Evolutionary conservation across 2,888 invertebrate species (phyloP).

Genomic region (Yponomeuta malinellus): DNA sequence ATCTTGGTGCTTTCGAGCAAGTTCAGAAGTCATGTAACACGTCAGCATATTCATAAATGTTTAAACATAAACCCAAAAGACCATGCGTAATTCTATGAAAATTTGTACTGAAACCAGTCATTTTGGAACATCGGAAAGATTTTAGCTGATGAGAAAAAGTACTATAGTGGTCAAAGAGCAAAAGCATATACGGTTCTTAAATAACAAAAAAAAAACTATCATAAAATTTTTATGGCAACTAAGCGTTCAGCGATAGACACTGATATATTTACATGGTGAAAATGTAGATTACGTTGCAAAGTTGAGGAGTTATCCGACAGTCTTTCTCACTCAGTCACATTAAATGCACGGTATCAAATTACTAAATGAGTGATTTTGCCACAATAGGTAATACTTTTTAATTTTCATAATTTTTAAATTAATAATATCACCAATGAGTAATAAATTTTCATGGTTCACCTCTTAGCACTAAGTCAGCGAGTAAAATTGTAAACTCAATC

Average conservation of each 20-base stretch:
- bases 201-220: constrained; percentile 47
- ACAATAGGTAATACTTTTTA: constrained; percentile 59
- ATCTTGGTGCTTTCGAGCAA: not conserved
- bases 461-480: constrained; percentile 38
- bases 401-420: constrained; percentile 34
- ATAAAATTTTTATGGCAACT: constrained; percentile 72
- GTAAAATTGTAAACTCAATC: constrained; percentile 54
- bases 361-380: constrained; percentile 49
- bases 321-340: constrained; percentile 56
- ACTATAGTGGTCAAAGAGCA: not conserved
- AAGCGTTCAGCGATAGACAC: constrained; percentile 64
- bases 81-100: constrained; percentile 9
- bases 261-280: constrained; percentile 61
- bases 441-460: constrained; percentile 36
- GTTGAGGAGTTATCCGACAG: constrained; percentile 34
- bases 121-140: constrained; percentile 7
- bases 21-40: not conserved
- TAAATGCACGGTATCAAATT: constrained; percentile 47
- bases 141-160: not conserved
- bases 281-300: constrained; percentile 17
- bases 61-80: constrained; percentile 5
- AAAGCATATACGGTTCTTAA: constrained; percentile 36
- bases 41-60: not conserved
- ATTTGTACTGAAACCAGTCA: constrained; percentile 15
- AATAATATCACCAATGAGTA: constrained; percentile 68